A percentile compares a stretch with the other conserved stretches of the same genome.
These are phyloP conservation scores for Macaca mulatta DNA, from an alignment of 2,113 vertebrate genomes.

Conservation along the genomic window DNA sequence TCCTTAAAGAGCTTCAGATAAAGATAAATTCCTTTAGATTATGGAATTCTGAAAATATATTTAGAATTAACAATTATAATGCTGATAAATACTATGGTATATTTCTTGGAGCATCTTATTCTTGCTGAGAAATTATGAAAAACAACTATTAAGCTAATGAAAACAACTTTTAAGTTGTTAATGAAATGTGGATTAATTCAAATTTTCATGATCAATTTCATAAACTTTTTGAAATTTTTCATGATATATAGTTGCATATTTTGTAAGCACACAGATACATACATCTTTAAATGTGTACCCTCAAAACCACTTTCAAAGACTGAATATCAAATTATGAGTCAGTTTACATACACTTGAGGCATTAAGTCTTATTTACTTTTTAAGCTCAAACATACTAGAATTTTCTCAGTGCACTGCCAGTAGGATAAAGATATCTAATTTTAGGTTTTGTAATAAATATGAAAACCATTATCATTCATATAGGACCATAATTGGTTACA, in stretches of 20 bases:
- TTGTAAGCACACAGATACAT: not conserved
- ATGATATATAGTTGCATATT: not conserved
- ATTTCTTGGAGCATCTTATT: not conserved
- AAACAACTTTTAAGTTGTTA: not conserved
- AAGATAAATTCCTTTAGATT: not conserved
- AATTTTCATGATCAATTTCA: not conserved
- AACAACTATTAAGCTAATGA: not conserved
- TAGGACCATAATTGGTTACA: not conserved
- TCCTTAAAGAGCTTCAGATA: not conserved
- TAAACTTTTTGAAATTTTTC: not conserved
- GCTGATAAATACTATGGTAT: not conserved
- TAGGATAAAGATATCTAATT: not conserved
- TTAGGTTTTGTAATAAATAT: not conserved
- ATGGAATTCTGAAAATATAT: not conserved
- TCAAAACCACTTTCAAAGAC: not conserved
- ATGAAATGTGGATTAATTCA: not conserved
- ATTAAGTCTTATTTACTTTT: not conserved
- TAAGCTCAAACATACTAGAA: not conserved
- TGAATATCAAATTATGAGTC: not conserved
- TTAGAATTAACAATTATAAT: not conserved
- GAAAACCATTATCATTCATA: not conserved
- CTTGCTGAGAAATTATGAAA: not conserved
- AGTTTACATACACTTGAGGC: not conserved
- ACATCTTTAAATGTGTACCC: not conserved
- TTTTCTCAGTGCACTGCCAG: not conserved